Conservation (phyloP, 2,797 vertebrate genomes). For the Vultur gryphus region DNA sequence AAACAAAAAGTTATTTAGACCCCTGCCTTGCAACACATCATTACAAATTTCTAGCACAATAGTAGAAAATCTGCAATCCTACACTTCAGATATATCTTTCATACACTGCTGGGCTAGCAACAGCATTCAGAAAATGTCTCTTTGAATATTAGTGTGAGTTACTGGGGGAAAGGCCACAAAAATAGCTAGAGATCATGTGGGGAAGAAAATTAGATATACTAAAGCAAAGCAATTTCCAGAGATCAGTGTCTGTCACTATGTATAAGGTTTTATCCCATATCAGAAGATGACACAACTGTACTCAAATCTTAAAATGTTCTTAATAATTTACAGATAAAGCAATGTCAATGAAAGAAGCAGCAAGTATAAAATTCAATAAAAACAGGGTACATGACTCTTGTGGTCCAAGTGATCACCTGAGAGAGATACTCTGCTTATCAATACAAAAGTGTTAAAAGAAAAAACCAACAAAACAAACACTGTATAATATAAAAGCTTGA, state of each 20-base stretch:
- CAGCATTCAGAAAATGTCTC: background rate
- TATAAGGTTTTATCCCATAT: background rate
- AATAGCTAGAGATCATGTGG: background rate
- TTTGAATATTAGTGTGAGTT: background rate
- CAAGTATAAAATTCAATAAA: background rate
- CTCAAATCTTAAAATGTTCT: background rate
- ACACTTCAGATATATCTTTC: background rate
- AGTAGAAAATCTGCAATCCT: background rate
- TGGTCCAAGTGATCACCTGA: background rate
- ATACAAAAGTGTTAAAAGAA: background rate
- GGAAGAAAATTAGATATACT: background rate
- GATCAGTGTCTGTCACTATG: background rate
- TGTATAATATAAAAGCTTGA: background rate
- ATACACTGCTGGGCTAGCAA: background rate
- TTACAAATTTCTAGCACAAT: background rate
- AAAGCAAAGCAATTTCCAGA: background rate
- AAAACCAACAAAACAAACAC: background rate
- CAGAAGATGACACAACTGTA: background rate
- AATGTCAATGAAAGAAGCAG: background rate
- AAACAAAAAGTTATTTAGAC: background rate
- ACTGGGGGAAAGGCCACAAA: background rate
- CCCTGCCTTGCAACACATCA: background rate
- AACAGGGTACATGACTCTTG: background rate
- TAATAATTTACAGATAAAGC: background rate
- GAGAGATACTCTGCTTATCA: background rate